A percentile compares a stretch with the other conserved stretches of the same genome.
Evolutionary conservation across 2,888 invertebrate genomes (phyloP).

Genomic region (Nemotelus pantherinus): DNA sequence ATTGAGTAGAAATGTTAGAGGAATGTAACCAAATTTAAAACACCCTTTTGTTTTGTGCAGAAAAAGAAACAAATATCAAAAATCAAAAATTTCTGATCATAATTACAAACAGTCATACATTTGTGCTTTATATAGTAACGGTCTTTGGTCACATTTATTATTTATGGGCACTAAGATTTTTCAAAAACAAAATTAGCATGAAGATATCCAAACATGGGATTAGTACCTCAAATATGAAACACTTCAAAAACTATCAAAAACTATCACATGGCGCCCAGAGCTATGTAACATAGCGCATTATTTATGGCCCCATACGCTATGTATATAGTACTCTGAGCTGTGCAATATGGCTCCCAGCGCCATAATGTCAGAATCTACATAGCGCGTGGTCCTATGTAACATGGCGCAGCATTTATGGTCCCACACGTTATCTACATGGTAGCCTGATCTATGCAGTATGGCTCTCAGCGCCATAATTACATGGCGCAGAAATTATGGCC

Average conservation of each 20-base stretch:
- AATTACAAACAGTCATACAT: background rate
- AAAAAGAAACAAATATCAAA: background rate
- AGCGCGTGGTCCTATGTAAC: too few relatives aligned
- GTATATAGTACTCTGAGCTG: too few relatives aligned
- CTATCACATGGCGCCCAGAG: background rate
- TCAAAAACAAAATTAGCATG: background rate
- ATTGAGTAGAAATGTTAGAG: background rate
- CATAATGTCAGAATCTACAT: too few relatives aligned
- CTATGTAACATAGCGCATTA: too few relatives aligned
- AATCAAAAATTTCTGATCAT: background rate
- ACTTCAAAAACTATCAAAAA: background rate
- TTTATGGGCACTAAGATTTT: background rate
- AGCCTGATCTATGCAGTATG: too few relatives aligned
- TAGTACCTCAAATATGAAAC: background rate
- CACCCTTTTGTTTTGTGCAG: background rate
- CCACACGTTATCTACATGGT: too few relatives aligned
- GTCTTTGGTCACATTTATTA: background rate
- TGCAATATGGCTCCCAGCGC: too few relatives aligned
- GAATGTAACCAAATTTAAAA: conserved; percentile 5
- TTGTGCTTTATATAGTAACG: background rate
- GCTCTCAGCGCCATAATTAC: too few relatives aligned
- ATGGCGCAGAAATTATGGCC: too few relatives aligned
- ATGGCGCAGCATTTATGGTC: too few relatives aligned
- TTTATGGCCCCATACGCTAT: too few relatives aligned
- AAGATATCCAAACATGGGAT: background rate